A percentile compares a stretch with the other conserved stretches of the same genome.
phyloP scores from a whole-genome alignment of 2,888 invertebrate species.

The Autographa pulchrina region DNA sequence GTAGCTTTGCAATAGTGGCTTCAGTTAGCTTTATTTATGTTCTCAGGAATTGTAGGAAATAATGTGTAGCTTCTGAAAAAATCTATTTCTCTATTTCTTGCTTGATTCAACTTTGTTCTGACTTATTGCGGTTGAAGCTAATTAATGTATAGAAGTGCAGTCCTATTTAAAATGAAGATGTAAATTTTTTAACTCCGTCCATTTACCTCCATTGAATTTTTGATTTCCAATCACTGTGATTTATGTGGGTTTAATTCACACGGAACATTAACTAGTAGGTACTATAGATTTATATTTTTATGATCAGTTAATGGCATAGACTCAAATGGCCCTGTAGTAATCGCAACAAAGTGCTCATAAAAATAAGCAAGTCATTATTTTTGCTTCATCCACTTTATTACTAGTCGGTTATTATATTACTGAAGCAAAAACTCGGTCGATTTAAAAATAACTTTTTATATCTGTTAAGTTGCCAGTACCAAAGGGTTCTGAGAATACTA shows the following conservation, averaged over 20 bases:
- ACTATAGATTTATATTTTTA: not conserved
- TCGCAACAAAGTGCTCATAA: not conserved
- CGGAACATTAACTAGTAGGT: not conserved
- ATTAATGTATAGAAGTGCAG: not conserved
- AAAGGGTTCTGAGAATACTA: no score
- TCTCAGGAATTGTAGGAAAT: not conserved
- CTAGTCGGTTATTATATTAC: not conserved
- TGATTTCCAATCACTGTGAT: no score
- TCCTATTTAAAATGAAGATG: accelerated
- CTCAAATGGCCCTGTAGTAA: not conserved
- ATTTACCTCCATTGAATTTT: no score
- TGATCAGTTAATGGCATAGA: not conserved
- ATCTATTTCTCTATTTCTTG: not conserved
- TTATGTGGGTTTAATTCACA: not conserved
- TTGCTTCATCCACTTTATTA: conserved; percentile 4
- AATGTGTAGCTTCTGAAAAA: not conserved
- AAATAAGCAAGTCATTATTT: conserved; percentile 2
- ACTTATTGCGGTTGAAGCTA: not conserved
- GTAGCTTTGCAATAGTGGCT: not conserved
- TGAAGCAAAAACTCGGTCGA: not conserved
- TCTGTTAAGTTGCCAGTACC: not conserved
- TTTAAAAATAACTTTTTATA: not conserved
- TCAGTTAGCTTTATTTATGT: not conserved
- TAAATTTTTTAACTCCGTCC: not conserved
- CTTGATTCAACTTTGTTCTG: not conserved